Evolutionary conservation across 2,113 vertebrate species (phyloP).

Genomic region (Oreochromis niloticus): DNA sequence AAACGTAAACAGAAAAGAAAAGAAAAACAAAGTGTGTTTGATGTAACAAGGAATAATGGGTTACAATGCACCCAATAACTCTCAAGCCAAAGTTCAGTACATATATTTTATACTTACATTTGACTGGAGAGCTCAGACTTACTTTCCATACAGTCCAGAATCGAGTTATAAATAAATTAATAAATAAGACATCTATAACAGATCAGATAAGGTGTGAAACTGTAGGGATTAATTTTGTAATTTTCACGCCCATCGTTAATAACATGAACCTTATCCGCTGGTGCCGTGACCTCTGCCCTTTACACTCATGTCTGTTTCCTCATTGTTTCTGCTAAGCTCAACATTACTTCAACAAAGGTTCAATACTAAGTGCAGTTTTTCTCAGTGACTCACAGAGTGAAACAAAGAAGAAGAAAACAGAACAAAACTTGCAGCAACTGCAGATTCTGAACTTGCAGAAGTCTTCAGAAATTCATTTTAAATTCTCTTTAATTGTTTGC

Average conservation of each 20-base stretch:
- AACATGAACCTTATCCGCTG: not conserved
- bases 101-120: accelerated
- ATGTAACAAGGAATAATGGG: not conserved
- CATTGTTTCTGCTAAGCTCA: not conserved
- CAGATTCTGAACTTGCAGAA: not conserved
- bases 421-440: not conserved
- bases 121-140: not conserved
- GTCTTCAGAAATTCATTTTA: not conserved
- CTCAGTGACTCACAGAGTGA: not conserved
- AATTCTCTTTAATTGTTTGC: not conserved
- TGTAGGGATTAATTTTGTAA: accelerated
- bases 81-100: not conserved
- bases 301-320: not conserved
- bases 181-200: not conserved
- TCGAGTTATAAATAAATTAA: not conserved
- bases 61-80: not conserved
- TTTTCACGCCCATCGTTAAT: accelerated
- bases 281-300: not conserved
- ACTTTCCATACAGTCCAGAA: not conserved
- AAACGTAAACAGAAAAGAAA: not conserved
- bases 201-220: not conserved
- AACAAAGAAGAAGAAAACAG: not conserved
- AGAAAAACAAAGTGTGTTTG: not conserved
- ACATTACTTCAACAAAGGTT: not conserved
- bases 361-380: not conserved